Evolutionary conservation across 2,888 invertebrate genomes (phyloP), one percentile per base, ranked within the genome.

Genomic region (Drosophila meridiana): DNA sequence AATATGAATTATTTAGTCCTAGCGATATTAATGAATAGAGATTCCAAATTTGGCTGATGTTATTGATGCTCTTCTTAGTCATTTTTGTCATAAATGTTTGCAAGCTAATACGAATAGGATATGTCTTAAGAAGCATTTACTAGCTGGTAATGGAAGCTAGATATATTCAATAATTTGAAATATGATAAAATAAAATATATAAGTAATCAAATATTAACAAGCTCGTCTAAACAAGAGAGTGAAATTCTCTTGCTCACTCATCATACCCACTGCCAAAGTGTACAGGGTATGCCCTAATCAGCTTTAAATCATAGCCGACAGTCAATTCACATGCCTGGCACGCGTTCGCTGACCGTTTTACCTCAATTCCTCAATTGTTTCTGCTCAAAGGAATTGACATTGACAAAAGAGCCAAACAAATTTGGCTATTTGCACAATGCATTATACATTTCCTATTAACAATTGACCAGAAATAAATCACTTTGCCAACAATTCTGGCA

Each of bases 281-380:
- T 14, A 28, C 40, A 40, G 55, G 28, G 55, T 40, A 55, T 28
- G 8, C 55, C 2, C 28, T 11, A 34, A 52, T 52, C 50, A 20
- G 20, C 20, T 52, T 6, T n/a, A 52, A 52, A 55, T 62, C 14
- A 8, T 13, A 34, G 20, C 13, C 14, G 4, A 13, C 11, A 3
- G 38, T 26, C 26, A 72, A 73, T 80, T 85, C 40, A 30, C 34
- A 87, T 73, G 62, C 76, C 20, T 43, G 50, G 69, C 85, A 85
- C 81, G 83, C 71, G 70, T 67, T 53, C 38, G 6, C 1, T 69
- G 86, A 73, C 84, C 82, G 82, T 62, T 32, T 87, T 81, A 80
- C 87, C 89, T 68, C 62, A 62, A 65, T 80, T 70, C 48, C 30
- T 5, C 8, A 26, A 47, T 45, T 57, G 14, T 55, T 61, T 2